A percentile compares a stretch with the other conserved stretches of the same genome.
phyloP scores from a whole-genome alignment of 2,888 invertebrate species.

The Acanthosepion esculentum region DNA sequence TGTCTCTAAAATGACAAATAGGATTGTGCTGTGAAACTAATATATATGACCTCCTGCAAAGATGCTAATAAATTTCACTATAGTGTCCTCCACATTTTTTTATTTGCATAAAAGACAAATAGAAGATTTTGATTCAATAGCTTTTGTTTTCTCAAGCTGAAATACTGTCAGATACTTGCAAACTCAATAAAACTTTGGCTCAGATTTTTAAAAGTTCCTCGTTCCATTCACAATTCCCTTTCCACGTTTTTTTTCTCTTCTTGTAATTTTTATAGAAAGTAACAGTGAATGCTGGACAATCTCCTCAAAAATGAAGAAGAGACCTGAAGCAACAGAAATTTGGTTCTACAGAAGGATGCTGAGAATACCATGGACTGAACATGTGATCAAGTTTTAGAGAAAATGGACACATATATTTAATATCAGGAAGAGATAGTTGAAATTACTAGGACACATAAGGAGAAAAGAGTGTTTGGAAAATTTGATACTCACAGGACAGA shows the following conservation, averaged over 20 bases:
- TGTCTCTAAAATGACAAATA: slow-evolving; percentile 21
- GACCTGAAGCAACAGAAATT: too few species aligned
- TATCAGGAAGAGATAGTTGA: too few species aligned
- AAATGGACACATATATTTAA: too few species aligned
- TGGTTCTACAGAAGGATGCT: too few species aligned
- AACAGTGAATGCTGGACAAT: too few species aligned
- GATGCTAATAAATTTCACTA: slow-evolving; percentile 3
- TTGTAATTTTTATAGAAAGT: neutral
- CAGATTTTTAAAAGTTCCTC: neutral
- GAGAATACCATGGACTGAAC: too few species aligned
- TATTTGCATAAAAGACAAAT: slow-evolving; percentile 23
- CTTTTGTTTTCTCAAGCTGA: neutral
- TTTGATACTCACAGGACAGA: too few species aligned
- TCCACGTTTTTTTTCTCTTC: neutral
- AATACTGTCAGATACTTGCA: neutral
- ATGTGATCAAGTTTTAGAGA: too few species aligned
- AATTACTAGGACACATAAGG: too few species aligned
- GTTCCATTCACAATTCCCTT: neutral
- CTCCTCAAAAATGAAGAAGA: too few species aligned
- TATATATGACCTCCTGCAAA: slow-evolving; percentile 22
- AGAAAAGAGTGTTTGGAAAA: too few species aligned
- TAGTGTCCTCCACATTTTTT: neutral
- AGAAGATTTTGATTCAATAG: slow-evolving; percentile 3
- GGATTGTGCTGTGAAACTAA: neutral
- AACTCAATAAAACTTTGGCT: neutral